These are phyloP conservation scores for Centruroides sculpturatus DNA, from an alignment of 1,140 invertebrate genomes.

Conservation along the genomic window DNA sequence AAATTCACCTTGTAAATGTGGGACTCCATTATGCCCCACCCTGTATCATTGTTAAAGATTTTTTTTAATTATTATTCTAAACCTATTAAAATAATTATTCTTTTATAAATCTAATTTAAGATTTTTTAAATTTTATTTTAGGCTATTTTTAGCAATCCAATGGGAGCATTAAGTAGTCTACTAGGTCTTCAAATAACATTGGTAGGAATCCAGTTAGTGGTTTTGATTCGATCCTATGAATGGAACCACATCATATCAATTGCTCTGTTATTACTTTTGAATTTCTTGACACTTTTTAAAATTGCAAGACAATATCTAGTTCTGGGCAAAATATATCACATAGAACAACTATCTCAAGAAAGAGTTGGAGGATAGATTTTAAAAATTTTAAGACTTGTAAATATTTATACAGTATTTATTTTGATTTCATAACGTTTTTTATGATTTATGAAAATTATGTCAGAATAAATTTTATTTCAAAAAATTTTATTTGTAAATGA, in stretches of 20 bases:
- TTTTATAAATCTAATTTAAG: conserved; percentile 19
- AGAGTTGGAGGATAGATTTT: no score
- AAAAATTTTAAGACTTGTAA: no score
- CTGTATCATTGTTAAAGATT: no score
- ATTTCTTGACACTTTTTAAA: conserved; percentile 72
- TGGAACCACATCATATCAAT: conserved; percentile 86
- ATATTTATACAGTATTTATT: no score
- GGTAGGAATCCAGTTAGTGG: conserved; percentile 56
- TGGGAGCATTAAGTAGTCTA: conserved; percentile 54
- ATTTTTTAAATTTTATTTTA: conserved; percentile 17
- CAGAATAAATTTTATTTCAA: no score
- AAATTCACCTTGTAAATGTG: no score
- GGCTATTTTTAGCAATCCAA: conserved; percentile 68
- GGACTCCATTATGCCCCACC: no score
- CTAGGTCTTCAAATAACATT: conserved; percentile 55
- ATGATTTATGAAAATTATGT: no score
- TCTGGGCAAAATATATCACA: conserved; percentile 9
- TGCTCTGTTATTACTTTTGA: conserved; percentile 66
- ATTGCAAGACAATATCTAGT: conserved; percentile 8
- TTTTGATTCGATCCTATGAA: conserved; percentile 57
- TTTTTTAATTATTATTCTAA: no score
- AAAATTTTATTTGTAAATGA: no score
- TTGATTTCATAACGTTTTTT: no score
- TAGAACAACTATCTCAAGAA: conserved; percentile 1
- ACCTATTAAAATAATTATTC: no score